phyloP scores from a whole-genome alignment of 2,113 vertebrate genomes.

The Anser cygnoides region DNA sequence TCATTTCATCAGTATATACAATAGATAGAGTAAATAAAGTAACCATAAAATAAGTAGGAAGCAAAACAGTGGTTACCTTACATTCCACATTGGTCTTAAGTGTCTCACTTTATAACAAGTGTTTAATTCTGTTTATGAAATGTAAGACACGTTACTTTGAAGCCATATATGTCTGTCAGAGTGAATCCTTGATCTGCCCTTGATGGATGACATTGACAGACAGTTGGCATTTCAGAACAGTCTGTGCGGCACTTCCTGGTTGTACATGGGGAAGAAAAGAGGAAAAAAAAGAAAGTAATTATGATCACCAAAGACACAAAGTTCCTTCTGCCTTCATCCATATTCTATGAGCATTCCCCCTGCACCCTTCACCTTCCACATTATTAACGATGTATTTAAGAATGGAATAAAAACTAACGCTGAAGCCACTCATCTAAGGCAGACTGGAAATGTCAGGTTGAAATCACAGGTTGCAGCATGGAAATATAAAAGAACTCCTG shows the following conservation, averaged over 20 bases:
- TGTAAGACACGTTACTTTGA: background rate
- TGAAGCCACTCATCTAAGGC: background rate
- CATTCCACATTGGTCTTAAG: background rate
- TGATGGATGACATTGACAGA: background rate
- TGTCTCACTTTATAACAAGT: background rate
- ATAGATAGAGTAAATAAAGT: background rate
- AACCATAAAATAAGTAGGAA: background rate
- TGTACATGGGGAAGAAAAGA: background rate
- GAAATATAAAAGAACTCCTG: background rate
- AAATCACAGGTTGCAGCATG: background rate
- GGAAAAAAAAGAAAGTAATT: background rate
- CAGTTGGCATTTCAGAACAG: constrained; percentile 24
- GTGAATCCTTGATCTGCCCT: background rate
- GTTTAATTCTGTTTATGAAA: background rate
- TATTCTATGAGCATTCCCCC: background rate
- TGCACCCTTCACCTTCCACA: background rate
- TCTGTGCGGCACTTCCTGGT: background rate
- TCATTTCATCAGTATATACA: background rate
- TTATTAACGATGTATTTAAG: constrained; percentile 2
- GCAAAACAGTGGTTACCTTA: background rate
- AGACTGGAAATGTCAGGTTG: constrained; percentile 17
- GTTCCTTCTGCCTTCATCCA: background rate
- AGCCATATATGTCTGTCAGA: background rate
- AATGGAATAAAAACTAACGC: background rate
- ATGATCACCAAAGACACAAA: background rate